Evolutionary conservation across 2,888 invertebrate species (phyloP), one percentile per base, ranked within the genome.

Genomic region (Cenopis cana): DNA sequence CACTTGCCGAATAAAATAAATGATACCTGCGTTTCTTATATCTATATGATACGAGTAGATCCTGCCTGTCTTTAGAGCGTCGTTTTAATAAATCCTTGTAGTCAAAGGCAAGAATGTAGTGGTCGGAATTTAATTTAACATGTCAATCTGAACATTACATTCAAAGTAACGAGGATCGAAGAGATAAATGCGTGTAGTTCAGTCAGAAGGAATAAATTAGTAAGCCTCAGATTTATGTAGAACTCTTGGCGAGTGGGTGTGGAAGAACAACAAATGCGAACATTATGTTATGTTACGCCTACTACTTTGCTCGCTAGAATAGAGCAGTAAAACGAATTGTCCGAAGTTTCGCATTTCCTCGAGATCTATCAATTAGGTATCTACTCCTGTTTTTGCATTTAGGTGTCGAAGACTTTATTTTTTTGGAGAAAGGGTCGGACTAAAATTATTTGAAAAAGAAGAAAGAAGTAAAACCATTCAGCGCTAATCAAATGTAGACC

Each of bases 181-280:
- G 36, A 55, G 20, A 69, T 59, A 60, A n/a, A 60, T 49, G 49
- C 56, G 52, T 41, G 52, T 66, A 61, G 66, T 71, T 71, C 71
- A 50, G 66, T 71, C 71, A 61, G 61, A 38, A 20, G 60, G 36
- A 71, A 56, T 56, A 61, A 71, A 71, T 61, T 55, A 71, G 71
- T 55, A 60, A 61, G 50, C 60, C 38, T 56, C 50, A 71, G 71
- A 71, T 71, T 71, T 71, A 71, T n/a, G n/a, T 71, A 55, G 60
- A 66, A 61, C 54, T 66, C 70, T 55, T 38, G 70, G 70, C 29
- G 49, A 56, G 61, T 67, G 66, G 71, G 71, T 41, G 71, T 67
- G 60, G 71, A 64, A 18, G 56, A 56, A 71, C 67, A 71, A 71
- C 71, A 61, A 71, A 71, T 61, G 61, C 55, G 61, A 67, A 36